Percentiles rank a stretch among this genome's conserved stretches.
phyloP scores from a whole-genome alignment of 2,888 invertebrate species.

The Perithous albicinctus region DNA sequence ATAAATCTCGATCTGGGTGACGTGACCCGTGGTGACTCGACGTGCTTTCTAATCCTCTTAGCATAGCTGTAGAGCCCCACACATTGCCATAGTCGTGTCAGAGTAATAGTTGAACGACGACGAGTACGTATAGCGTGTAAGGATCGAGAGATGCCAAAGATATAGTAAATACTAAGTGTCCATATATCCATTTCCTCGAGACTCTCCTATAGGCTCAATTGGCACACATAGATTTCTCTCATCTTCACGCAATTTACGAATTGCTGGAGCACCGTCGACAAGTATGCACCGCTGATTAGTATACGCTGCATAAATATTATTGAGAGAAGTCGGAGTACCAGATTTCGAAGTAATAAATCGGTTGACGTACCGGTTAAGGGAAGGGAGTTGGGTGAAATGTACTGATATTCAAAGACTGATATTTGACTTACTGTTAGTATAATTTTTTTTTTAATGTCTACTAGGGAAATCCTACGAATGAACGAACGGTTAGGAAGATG shows the following conservation, averaged over 20 bases:
- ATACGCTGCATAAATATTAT: no score
- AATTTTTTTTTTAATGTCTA: no score
- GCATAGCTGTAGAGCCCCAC: conserved; percentile 47
- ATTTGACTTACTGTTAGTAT: no score
- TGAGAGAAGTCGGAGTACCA: no score
- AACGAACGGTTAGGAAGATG: no score
- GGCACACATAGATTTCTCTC: conserved; percentile 14
- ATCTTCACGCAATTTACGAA: conserved; percentile 13
- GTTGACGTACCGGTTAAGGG: no score
- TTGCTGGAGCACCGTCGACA: background rate
- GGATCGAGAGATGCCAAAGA: conserved; percentile 50
- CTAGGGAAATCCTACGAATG: no score
- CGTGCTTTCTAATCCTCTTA: conserved; percentile 79
- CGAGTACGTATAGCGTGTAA: conserved; percentile 20
- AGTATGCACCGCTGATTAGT: conserved; percentile 39
- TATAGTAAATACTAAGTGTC: conserved; percentile 57
- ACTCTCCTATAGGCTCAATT: conserved; percentile 49
- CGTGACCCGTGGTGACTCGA: conserved; percentile 74
- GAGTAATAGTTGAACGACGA: conserved; percentile 14
- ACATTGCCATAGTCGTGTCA: conserved; percentile 10
- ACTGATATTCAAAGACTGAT: no score
- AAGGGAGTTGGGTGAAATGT: no score
- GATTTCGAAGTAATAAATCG: no score
- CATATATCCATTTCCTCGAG: conserved; percentile 50
- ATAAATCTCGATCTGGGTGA: conserved; percentile 77